These are phyloP conservation scores for Ectropis crepuscularia DNA, from an alignment of 2,888 invertebrate species.

Conservation along the genomic window DNA sequence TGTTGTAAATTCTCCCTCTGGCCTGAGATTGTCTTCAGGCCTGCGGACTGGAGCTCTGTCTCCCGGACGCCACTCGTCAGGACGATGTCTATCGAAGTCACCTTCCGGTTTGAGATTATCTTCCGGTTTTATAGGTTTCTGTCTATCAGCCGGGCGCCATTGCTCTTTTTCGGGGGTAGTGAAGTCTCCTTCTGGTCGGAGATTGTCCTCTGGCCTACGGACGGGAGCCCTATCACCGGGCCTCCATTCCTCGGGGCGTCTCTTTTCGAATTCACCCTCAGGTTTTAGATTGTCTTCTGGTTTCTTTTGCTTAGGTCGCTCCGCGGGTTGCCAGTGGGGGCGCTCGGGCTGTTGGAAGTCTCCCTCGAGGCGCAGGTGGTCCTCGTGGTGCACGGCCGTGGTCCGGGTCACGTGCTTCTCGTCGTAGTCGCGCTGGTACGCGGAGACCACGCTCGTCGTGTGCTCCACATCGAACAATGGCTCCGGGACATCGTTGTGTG, in stretches of 20 bases:
- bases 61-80: slow-evolving; percentile 77
- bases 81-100: slow-evolving; percentile 74
- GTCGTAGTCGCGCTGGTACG: slow-evolving; percentile 87
- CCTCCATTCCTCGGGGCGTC: slow-evolving; percentile 70
- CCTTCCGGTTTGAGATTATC: slow-evolving; percentile 86
- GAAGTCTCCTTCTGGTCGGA: slow-evolving; percentile 76
- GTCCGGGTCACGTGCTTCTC: slow-evolving; percentile 87
- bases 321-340: slow-evolving; percentile 81
- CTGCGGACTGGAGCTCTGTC: slow-evolving; percentile 71
- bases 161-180: slow-evolving; percentile 46
- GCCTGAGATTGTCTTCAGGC: slow-evolving; percentile 81
- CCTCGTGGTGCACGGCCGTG: slow-evolving; percentile 86
- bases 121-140: slow-evolving; percentile 59
- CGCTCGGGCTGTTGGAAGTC: slow-evolving; percentile 85
- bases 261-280: slow-evolving; percentile 81
- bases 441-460: slow-evolving; percentile 84
- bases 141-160: slow-evolving; percentile 70
- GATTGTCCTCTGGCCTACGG: slow-evolving; percentile 79
- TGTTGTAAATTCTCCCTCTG: slow-evolving; percentile 69
- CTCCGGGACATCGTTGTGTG: slow-evolving; percentile 88
- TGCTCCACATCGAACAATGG: slow-evolving; percentile 85
- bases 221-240: slow-evolving; percentile 78
- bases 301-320: slow-evolving; percentile 83
- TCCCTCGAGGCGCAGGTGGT: slow-evolving; percentile 89
- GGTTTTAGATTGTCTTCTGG: slow-evolving; percentile 86